phyloP scores from a whole-genome alignment of 2,888 invertebrate genomes.

The Leptogaster cylindrica region DNA sequence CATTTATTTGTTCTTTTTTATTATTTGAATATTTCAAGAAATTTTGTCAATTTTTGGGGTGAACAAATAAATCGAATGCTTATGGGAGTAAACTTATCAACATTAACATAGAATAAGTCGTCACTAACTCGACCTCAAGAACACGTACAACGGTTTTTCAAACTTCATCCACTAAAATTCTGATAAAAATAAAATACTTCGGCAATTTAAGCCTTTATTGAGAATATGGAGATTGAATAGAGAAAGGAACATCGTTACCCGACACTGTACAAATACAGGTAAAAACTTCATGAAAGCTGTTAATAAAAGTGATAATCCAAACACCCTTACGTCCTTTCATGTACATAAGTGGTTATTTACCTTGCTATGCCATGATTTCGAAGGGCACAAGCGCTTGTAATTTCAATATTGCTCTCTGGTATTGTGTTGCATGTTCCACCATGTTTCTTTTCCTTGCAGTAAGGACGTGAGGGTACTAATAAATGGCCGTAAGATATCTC shows the following conservation, averaged over 20 bases:
- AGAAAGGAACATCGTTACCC: conserved; percentile 10
- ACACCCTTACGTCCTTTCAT: conserved; percentile 31
- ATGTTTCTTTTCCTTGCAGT: conserved; percentile 59
- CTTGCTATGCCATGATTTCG: conserved; percentile 67
- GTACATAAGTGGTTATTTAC: conserved; percentile 55
- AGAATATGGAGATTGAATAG: no score
- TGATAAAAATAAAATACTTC: no score
- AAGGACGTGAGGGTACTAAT: conserved; percentile 74
- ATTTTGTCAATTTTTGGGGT: no score
- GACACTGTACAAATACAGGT: conserved; percentile 31
- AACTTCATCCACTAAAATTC: no score
- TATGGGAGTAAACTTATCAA: no score
- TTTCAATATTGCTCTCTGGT: conserved; percentile 59
- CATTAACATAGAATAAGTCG: no score
- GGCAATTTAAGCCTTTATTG: no score
- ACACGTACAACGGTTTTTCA: no score
- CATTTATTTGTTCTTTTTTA: no score
- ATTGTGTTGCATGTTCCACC: conserved; percentile 55
- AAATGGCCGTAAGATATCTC: conserved; percentile 89
- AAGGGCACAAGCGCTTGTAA: conserved; percentile 61
- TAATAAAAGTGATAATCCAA: conserved; percentile 32
- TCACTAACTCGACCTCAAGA: no score
- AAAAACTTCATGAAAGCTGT: conserved; percentile 40
- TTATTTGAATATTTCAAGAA: no score
- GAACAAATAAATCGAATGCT: no score